Base-by-base conservation (phyloP, 2,113 vertebrate species). In the Percopsis transmontana region DNA sequence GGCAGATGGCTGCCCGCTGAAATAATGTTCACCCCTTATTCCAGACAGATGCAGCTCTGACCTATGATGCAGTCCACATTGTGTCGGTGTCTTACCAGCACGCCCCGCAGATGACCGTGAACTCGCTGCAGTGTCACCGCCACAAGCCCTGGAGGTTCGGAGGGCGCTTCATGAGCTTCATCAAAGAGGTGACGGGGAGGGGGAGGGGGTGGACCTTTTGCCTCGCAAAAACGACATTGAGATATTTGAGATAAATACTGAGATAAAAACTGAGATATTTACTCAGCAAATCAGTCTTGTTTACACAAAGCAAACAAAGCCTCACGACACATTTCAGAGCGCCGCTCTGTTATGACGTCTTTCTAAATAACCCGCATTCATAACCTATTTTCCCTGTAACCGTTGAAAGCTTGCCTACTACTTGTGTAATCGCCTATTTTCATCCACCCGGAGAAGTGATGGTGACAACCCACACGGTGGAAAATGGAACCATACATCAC, bases 121-220 rank as follows among this genome's bases (percentile, higher is more conserved):
- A 99, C 91, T 99, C 97, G 2, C 91, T 99, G 86, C 97, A 99
- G 89, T 99, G 97, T 85, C 97, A 99, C 64, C 94, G 97, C 12
- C 97, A 99, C 91, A 99, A 99, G 78, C 97, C 97, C 74, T 99
- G 97, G 97, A 91, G 97, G 80, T 99, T 99, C 2, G 97, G 97
- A 0, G 95, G 95, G 0, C 97, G 97, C 85, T 93, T 93, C 89
- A 99, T 99, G 97, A 96, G 94, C 65, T 97, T 98, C 89, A 99
- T 99, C 77, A 99, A 99, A 86, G 96, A 99, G 96, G 97, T 99
- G 91, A 94, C 42, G 27, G 27, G 27, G 27, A 1, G 5, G 1
- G 8, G 27, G 0, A 7, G 27, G 5, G 71, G 41, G 6, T 56
- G 62, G 15, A 73, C 72, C 51, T 70, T 73, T 81, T 44, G 48